These are phyloP conservation scores for Erynnis tages DNA, from an alignment of 2,888 invertebrate genomes.

Conservation along the genomic window DNA sequence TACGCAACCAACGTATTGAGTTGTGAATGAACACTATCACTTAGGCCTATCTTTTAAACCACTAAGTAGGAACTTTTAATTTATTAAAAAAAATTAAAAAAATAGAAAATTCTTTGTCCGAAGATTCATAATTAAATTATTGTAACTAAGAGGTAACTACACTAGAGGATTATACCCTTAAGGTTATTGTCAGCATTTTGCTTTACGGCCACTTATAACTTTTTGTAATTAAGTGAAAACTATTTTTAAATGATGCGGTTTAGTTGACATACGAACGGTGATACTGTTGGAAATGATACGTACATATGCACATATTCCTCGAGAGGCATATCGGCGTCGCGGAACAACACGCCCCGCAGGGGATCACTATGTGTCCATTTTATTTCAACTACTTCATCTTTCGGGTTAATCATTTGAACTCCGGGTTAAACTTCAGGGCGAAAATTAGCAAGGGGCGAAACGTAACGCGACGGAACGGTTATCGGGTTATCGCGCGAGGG, in stretches of 20 bases:
- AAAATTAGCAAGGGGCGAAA: constrained; percentile 24
- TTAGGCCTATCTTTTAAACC: constrained; percentile 15
- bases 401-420: constrained; percentile 25
- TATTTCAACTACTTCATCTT: constrained; percentile 35
- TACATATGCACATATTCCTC: constrained; percentile 64
- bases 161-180: no score
- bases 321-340: constrained; percentile 50
- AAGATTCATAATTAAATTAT: no score
- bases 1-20: no score
- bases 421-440: constrained; percentile 14
- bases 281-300: constrained; percentile 37
- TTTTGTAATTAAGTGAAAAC: neutral
- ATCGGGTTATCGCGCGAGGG: constrained; percentile 34
- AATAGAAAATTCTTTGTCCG: no score
- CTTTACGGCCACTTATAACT: no score
- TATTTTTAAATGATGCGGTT: neutral
- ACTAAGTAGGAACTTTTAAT: neutral
- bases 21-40: constrained; percentile 10
- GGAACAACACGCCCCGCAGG: constrained; percentile 44
- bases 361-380: constrained; percentile 55
- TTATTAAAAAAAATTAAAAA: no score
- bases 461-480: constrained; percentile 33
- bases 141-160: no score
- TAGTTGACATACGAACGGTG: neutral
- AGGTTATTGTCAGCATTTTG: no score